phyloP scores from a whole-genome alignment of 2,113 vertebrate genomes.

The Triplophysa siluroides region DNA sequence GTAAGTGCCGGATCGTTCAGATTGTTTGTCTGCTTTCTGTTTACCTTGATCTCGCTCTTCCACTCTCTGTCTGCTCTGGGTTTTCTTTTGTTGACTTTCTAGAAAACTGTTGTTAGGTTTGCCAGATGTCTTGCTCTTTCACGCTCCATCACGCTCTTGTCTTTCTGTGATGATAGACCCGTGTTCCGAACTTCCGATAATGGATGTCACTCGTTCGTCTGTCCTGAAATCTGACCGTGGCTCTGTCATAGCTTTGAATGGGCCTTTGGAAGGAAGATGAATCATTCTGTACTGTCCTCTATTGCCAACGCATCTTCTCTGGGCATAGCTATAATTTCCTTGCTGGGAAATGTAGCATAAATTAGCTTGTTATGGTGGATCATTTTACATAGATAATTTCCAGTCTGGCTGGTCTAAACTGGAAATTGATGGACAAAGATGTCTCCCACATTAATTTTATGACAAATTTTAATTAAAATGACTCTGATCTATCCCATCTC shows the following conservation, averaged over 20 bases:
- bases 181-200: slow-evolving; percentile 18
- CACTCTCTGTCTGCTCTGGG: neutral
- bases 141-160: neutral
- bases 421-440: neutral
- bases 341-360: slow-evolving; percentile 29
- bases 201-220: slow-evolving; percentile 27
- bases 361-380: neutral
- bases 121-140: neutral
- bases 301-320: slow-evolving; percentile 22
- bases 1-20: slow-evolving; percentile 58
- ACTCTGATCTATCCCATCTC: too few relatives aligned
- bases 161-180: slow-evolving; percentile 21
- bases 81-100: slow-evolving; percentile 29
- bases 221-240: slow-evolving; percentile 25
- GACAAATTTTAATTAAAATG: too few relatives aligned
- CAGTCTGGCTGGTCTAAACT: neutral
- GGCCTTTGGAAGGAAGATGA: neutral
- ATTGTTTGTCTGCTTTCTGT: neutral
- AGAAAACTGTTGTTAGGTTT: neutral
- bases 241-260: neutral
- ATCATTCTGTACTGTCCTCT: neutral
- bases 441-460: too few relatives aligned
- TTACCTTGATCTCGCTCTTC: neutral
- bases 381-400: neutral
- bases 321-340: neutral